phyloP scores from a whole-genome alignment of 2,113 vertebrate genomes.

The Syngnathus floridae region DNA sequence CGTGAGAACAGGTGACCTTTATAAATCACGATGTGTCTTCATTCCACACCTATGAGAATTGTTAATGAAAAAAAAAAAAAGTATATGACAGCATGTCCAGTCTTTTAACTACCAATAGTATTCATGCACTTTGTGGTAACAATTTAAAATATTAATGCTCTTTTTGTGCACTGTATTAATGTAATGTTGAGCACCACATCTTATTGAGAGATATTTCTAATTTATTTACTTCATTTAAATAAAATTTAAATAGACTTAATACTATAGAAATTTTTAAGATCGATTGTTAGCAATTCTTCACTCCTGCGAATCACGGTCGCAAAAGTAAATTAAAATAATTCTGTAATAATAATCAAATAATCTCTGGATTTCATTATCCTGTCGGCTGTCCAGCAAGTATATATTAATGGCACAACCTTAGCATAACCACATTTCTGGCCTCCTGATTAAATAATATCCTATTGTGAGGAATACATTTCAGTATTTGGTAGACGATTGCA shows the following conservation, averaged over 20 bases:
- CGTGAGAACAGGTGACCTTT: neutral
- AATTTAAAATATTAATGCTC: neutral
- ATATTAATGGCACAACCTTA: neutral
- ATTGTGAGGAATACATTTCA: neutral
- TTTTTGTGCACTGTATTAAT: neutral
- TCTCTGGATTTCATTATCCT: neutral
- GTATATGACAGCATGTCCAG: neutral
- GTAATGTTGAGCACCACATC: neutral
- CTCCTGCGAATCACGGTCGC: neutral
- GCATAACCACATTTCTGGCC: neutral
- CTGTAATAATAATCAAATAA: too few relatives aligned
- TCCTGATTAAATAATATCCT: neutral
- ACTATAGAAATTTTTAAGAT: neutral
- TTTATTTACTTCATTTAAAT: neutral
- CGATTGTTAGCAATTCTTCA: neutral
- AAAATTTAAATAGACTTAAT: too few relatives aligned
- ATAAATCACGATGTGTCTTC: neutral
- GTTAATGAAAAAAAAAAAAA: conserved; percentile 20
- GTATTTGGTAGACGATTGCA: neutral
- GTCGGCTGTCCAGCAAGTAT: neutral
- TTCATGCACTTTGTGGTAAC: neutral
- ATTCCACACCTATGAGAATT: neutral
- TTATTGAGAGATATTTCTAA: too few relatives aligned
- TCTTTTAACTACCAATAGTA: neutral
- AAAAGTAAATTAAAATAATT: too few relatives aligned